Base-by-base conservation (phyloP, 2,113 vertebrate species). In the Microcebus tavaratra region DNA sequence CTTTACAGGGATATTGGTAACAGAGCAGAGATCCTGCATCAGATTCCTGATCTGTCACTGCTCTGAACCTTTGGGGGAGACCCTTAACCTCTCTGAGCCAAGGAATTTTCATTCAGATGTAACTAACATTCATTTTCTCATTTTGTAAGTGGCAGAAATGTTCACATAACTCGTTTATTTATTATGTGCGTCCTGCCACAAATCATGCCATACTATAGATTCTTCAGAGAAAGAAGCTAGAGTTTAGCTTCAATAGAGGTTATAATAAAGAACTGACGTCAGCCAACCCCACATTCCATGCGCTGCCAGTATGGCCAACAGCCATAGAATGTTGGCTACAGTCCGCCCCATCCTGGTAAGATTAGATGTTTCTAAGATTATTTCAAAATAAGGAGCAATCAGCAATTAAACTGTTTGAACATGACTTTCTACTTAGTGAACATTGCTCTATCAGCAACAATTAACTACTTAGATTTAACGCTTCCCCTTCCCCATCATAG, bases 401-500 rank as follows among this genome's bases (percentile, higher is more conserved):
- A 59, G 59, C 17, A n/a, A 5, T 55, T 45, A 50, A 15, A 61
- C 9, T 42, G 1, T 59, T 55, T 4, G 68, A n/a, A 72, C 12
- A 20, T 76, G 50, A 61, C 29, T 45, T 78, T 70, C 23, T 79
- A 25, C 10, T 85, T 75, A 18, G 15, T 48, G 67, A 91, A 21
- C 1, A 70, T 92, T 59, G 17, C 6, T 90, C 25, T 23, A 80
- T 5, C 20, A 57, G 27, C 45, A 85, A 65, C 2, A 53, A 36
- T 11, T 48, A 42, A 7, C 34, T 36, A 59, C 48, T 68, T 48
- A 61, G 15, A 80, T 57, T 91, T 75, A 36, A 48, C 4, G 27
- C 8, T 9, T 13, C 4, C 29, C 1, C 0, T 7, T 42, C 13
- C 14, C 21, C 29, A 25, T 25, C 15, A 20, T 12, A 68, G 11